Conservation (phyloP, 2,888 invertebrate genomes). For the Cyrtodaria siliqua region DNA sequence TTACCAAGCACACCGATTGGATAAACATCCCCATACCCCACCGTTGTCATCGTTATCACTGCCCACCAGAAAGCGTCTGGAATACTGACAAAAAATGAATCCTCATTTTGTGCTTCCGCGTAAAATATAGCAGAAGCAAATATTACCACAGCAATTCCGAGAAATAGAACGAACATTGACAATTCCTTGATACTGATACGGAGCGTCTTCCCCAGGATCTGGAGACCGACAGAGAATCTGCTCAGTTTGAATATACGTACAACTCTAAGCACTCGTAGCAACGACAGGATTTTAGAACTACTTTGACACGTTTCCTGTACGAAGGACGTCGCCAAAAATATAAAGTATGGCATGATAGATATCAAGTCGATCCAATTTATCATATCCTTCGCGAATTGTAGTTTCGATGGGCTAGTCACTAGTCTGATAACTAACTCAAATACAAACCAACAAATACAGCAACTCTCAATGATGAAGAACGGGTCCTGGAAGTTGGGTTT, state of each 20-base stretch:
- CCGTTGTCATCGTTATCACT: constrained; percentile 84
- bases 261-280: constrained; percentile 82
- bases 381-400: constrained; percentile 76
- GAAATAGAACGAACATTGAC: constrained; percentile 83
- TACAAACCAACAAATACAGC: constrained; percentile 85
- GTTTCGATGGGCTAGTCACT: constrained; percentile 79
- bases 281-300: constrained; percentile 76
- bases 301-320: constrained; percentile 69
- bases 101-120: constrained; percentile 79
- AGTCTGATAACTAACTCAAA: constrained; percentile 83
- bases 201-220: constrained; percentile 84
- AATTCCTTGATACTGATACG: constrained; percentile 82
- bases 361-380: constrained; percentile 84
- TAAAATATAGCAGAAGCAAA: constrained; percentile 84
- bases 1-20: constrained; percentile 85
- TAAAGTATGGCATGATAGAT: constrained; percentile 84
- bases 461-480: constrained; percentile 83
- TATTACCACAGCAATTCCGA: constrained; percentile 84
- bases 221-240: constrained; percentile 84
- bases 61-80: constrained; percentile 86
- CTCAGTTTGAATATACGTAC: constrained; percentile 84
- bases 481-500: constrained; percentile 76
- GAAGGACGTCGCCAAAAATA: constrained; percentile 77
- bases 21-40: constrained; percentile 85
- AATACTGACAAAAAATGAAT: constrained; percentile 81